Percentiles rank a stretch among this genome's conserved stretches.
phyloP scores from a whole-genome alignment of 30 jellyfish, hydroid and myxozoan genomes.

The Rhopilema esculentum region DNA sequence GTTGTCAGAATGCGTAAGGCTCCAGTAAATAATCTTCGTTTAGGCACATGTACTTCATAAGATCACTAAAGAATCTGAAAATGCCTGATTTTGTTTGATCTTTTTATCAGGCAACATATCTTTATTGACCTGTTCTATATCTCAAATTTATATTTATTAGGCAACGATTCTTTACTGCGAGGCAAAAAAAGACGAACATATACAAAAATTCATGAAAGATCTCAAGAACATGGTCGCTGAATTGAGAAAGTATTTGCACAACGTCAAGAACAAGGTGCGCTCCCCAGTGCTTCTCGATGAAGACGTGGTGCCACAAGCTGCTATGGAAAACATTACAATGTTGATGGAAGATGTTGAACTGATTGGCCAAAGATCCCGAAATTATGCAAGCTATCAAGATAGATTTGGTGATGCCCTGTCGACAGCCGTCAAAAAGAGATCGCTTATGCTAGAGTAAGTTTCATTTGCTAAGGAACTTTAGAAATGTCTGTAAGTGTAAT shows the following conservation, averaged over 20 bases:
- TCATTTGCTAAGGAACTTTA: background rate
- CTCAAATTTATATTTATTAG: conserved; percentile 16
- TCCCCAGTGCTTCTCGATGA: conserved; percentile 82
- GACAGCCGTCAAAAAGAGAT: conserved; percentile 65
- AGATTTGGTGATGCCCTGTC: conserved; percentile 78
- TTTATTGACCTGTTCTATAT: background rate
- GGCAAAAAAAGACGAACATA: conserved; percentile 82
- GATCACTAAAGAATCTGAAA: too few relatives aligned
- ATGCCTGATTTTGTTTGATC: too few relatives aligned
- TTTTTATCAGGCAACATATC: too few relatives aligned
- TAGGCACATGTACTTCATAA: too few relatives aligned
- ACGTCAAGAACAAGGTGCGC: conserved; percentile 65
- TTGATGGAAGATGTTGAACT: conserved; percentile 71
- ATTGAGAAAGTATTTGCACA: conserved; percentile 48
- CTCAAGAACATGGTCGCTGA: conserved; percentile 46
- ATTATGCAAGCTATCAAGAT: conserved; percentile 74
- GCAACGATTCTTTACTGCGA: conserved; percentile 76
- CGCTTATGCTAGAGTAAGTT: conserved; percentile 41
- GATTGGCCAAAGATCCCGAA: conserved; percentile 52
- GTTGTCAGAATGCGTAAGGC: too few relatives aligned
- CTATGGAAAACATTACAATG: conserved; percentile 68
- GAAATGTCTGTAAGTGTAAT: too few relatives aligned
- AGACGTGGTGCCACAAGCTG: conserved; percentile 70
- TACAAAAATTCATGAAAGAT: conserved; percentile 75
- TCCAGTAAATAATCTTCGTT: too few relatives aligned